phyloP scores from a whole-genome alignment of 2,113 vertebrate species.

The Uropsilus gracilis region DNA sequence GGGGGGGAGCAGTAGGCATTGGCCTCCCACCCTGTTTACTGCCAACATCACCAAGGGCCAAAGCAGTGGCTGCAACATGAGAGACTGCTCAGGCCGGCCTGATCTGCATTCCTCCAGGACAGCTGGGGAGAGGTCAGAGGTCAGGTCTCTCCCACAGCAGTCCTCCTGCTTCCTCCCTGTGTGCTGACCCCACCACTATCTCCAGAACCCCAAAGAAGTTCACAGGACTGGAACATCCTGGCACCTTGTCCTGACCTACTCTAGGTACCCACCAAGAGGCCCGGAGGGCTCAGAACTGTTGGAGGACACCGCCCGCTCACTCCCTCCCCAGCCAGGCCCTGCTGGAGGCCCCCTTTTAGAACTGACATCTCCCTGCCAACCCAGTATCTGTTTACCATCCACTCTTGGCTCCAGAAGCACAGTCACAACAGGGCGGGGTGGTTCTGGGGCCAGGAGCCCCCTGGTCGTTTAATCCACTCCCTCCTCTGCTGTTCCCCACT shows the following conservation, averaged over 20 bases:
- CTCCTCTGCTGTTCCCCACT: background rate
- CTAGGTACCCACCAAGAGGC: background rate
- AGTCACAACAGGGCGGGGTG: background rate
- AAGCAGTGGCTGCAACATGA: constrained; percentile 82
- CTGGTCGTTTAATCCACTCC: background rate
- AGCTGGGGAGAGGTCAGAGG: background rate
- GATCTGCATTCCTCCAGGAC: constrained; percentile 81
- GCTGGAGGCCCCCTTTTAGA: background rate
- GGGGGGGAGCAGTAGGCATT: constrained; percentile 41
- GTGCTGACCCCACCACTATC: background rate
- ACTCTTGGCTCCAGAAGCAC: background rate
- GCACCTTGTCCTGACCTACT: background rate
- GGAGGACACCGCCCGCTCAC: fast-evolving
- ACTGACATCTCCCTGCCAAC: background rate
- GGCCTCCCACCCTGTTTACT: constrained; percentile 79
- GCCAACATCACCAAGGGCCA: constrained; percentile 60
- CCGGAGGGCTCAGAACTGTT: background rate
- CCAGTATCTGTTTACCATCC: background rate
- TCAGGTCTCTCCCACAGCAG: background rate
- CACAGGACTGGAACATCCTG: background rate
- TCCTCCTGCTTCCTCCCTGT: too few species aligned
- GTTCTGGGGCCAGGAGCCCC: background rate
- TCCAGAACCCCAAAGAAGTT: background rate
- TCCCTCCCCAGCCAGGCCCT: background rate
- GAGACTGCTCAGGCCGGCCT: constrained; percentile 81